Percentiles rank a stretch among this genome's conserved stretches.
phyloP scores from a whole-genome alignment of 2,797 vertebrate genomes.

The Malacoctenus gilli region DNA sequence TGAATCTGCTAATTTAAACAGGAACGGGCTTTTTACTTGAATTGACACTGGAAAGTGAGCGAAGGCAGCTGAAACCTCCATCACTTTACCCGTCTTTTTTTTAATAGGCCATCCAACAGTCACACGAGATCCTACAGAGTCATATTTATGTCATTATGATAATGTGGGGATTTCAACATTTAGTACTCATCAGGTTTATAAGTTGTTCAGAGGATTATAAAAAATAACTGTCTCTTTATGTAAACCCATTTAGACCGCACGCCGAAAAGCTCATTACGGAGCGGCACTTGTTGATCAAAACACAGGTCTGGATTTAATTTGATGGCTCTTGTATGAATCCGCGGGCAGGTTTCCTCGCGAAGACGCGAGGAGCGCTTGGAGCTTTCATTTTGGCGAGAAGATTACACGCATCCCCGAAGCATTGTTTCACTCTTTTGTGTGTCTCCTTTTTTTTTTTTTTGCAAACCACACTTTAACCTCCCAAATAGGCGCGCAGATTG shows the following conservation, averaged over 20 bases:
- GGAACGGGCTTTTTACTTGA: too few species aligned
- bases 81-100: too few species aligned
- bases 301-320: slow-evolving; percentile 20
- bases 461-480: slow-evolving; percentile 1
- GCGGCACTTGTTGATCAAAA: slow-evolving; percentile 3
- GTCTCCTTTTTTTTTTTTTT: too few species aligned
- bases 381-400: too few species aligned
- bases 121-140: neutral
- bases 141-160: slow-evolving; percentile 1
- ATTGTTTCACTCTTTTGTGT: too few species aligned
- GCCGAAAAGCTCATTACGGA: slow-evolving; percentile 6
- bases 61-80: too few species aligned
- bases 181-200: slow-evolving; percentile 8
- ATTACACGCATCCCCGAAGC: too few species aligned
- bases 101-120: neutral
- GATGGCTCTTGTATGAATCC: slow-evolving; percentile 1
- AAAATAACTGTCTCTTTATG: neutral
- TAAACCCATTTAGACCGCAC: slow-evolving; percentile 15
- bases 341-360: neutral
- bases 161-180: slow-evolving; percentile 14
- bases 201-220: neutral
- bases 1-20: too few species aligned
- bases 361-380: too few species aligned
- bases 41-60: too few species aligned
- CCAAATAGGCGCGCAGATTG: slow-evolving; percentile 25